Base-by-base conservation (phyloP, 2,888 invertebrate species). In the Folsomia manolachei region DNA sequence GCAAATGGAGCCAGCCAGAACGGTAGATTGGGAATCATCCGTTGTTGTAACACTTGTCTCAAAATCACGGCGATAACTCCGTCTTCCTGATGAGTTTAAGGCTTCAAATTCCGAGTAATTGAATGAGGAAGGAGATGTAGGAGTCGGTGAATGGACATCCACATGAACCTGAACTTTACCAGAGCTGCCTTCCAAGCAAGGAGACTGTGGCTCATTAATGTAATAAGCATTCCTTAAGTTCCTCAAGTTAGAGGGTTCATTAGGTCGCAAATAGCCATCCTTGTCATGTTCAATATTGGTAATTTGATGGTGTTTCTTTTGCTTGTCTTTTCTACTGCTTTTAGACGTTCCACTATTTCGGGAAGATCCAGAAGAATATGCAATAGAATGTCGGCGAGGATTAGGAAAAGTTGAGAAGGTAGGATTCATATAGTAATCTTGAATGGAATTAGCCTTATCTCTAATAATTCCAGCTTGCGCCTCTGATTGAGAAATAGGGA, bases 391-490 rank as follows among this genome's bases (percentile, higher is more conserved):
- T 68, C 78, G 70, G 51, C 78, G 68, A 24, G 78, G 78, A 69
- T 78, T 79, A 14, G 78, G 77, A 66, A 78, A 79, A n/a, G 79
- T 79, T 1, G 78, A 75, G 64, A 79, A 78, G 52, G 77, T 78
- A 7, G 71, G 70, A 60, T 76, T 78, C 51, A 77, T 79, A 62
- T 79, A 79, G 61, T 79, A 79, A 56, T 73, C 75, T 53, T 71
- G 71, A 69, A 73, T 73, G 60, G 73, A 75, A 64, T 73, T 71
- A 24, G 63, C 27, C 2, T 65, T 60, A 71, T 67, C 56, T 14
- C 68, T 51, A 14, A 23, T 27, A 18, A 51, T 52, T 23, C 7
- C 62, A 18, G 26, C 61, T 23, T 27, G 52, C 24, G 19, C 27
- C 26, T 23, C 26, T 11, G 23, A 23, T 39, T 69, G 26, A 2